Evolutionary conservation across 2,797 vertebrate species (phyloP).

Genomic region (Syngnathus acus): DNA sequence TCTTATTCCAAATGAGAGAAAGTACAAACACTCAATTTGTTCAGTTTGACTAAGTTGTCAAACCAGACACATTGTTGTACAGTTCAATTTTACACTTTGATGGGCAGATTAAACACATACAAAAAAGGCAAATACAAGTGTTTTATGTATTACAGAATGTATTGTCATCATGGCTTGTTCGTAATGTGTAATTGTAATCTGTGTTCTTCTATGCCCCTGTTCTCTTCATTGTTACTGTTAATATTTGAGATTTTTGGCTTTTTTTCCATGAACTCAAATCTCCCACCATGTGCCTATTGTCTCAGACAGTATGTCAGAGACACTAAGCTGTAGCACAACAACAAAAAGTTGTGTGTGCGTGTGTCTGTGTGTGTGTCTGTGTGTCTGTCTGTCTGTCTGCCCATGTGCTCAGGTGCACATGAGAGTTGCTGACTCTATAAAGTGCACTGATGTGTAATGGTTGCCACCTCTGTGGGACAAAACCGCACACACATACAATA

Average conservation of each 20-base stretch:
- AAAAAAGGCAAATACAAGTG: not conserved
- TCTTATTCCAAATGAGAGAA: not conserved
- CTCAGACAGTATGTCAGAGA: not conserved
- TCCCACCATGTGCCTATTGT: not conserved
- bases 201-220: not conserved
- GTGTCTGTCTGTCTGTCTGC: too few species aligned
- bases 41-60: not conserved
- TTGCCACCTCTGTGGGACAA: too few species aligned
- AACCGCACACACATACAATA: too few species aligned
- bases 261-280: not conserved
- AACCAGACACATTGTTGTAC: not conserved
- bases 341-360: too few species aligned
- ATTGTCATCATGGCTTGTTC: not conserved
- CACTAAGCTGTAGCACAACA: not conserved
- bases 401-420: too few species aligned
- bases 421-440: too few species aligned
- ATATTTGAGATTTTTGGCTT: not conserved
- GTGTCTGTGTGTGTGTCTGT: too few species aligned
- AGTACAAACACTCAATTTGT: not conserved
- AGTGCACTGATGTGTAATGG: too few species aligned
- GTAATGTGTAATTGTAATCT: not conserved
- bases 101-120: not conserved
- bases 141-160: not conserved
- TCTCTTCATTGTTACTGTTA: not conserved
- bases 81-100: not conserved